Conservation (phyloP, 1,140 invertebrate species). For the Apocrypta bakeri region DNA sequence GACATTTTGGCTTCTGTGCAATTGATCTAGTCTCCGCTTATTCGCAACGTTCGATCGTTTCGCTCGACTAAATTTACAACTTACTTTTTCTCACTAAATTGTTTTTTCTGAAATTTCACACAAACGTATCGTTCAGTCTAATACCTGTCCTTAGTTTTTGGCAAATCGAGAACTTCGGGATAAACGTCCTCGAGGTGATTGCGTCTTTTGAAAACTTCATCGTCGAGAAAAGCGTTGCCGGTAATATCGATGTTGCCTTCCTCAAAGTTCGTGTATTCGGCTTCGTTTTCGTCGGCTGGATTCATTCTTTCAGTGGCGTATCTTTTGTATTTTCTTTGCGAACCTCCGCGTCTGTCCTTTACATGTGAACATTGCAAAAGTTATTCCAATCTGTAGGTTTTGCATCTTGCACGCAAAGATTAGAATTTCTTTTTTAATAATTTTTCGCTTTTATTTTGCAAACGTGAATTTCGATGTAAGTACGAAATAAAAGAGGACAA, state of each 20-base stretch:
- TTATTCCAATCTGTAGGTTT: not conserved
- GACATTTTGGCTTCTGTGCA: not conserved
- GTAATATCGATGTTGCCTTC: not conserved
- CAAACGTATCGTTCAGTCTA: not conserved
- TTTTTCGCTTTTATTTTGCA: too few species aligned
- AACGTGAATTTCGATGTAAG: not conserved
- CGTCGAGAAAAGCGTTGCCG: not conserved
- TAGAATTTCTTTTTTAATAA: too few species aligned
- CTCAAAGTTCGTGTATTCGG: constrained; percentile 19
- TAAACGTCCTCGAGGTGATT: constrained; percentile 25
- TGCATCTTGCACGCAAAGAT: too few species aligned
- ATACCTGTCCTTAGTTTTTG: constrained; percentile 3
- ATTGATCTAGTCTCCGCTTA: not conserved
- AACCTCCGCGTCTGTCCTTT: not conserved
- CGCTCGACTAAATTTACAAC: not conserved
- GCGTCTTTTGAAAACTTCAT: not conserved
- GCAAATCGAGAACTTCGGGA: not conserved
- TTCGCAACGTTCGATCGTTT: not conserved
- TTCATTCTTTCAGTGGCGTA: not conserved
- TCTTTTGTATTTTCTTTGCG: constrained; percentile 5
- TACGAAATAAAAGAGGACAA: not conserved
- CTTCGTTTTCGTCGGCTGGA: constrained; percentile 32
- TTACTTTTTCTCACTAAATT: not conserved
- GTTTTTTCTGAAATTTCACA: too few species aligned
- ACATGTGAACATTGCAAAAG: not conserved